Percentiles rank a stretch among this genome's conserved stretches.
phyloP scores from a whole-genome alignment of 2,113 vertebrate genomes.

The Brachyhypopomus occidentalis region DNA sequence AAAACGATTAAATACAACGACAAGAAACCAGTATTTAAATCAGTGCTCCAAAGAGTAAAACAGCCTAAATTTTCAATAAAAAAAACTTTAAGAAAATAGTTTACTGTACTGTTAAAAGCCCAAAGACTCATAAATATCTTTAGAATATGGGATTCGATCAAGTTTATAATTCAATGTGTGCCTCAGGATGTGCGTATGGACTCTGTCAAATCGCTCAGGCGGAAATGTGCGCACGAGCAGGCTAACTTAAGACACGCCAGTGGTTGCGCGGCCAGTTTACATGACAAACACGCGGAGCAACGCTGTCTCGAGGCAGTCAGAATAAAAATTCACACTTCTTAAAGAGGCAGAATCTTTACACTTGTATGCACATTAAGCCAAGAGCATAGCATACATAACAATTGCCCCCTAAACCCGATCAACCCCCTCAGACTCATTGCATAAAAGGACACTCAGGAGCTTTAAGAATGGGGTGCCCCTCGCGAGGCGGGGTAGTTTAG shows the following conservation, averaged over 20 bases:
- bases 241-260: not conserved
- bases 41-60: not conserved
- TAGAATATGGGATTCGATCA: not conserved
- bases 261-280: not conserved
- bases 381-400: slow-evolving; percentile 2
- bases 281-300: slow-evolving; percentile 10
- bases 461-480: not conserved
- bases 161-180: not conserved
- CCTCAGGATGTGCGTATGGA: not conserved
- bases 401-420: slow-evolving; percentile 36
- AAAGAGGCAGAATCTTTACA: not conserved
- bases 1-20: not conserved
- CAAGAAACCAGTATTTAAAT: not conserved
- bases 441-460: slow-evolving; percentile 15
- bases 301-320: not conserved
- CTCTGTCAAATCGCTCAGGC: slow-evolving; percentile 8
- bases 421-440: not conserved
- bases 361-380: not conserved
- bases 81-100: not conserved
- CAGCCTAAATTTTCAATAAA: not conserved
- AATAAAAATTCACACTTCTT: not conserved
- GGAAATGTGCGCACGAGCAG: slow-evolving; percentile 19
- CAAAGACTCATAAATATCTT: not conserved
- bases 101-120: too few relatives aligned
- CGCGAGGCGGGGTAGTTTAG: not conserved